These are phyloP conservation scores for Mixornis gularis DNA, from an alignment of 2,113 vertebrate species.

Conservation along the genomic window DNA sequence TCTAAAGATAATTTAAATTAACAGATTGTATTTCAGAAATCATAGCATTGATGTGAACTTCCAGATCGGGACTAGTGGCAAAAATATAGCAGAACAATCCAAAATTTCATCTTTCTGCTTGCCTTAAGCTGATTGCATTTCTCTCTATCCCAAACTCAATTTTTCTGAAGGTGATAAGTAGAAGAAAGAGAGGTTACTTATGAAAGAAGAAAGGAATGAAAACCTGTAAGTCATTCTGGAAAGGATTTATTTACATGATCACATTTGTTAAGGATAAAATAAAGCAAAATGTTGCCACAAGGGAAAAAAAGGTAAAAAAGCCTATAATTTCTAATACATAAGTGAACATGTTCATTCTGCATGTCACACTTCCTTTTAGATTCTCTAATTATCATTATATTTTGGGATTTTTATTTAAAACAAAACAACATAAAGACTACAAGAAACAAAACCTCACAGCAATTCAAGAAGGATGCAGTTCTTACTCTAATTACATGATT, in stretches of 20 bases:
- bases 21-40: conserved; percentile 36
- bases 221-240: neutral
- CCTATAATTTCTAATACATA: neutral
- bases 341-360: neutral
- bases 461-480: neutral
- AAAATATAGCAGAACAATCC: neutral
- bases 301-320: neutral
- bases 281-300: neutral
- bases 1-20: conserved; percentile 55
- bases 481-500: neutral
- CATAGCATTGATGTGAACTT: conserved; percentile 16
- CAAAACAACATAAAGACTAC: neutral
- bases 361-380: neutral
- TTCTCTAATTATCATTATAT: neutral
- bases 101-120: neutral
- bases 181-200: neutral
- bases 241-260: neutral
- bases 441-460: neutral
- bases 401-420: neutral
- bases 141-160: neutral
- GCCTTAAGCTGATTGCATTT: neutral
- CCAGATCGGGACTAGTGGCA: neutral
- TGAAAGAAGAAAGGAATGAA: neutral
- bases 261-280: neutral
- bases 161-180: neutral